Evolutionary conservation across 2,888 invertebrate species (phyloP).

Genomic region (Parnassius apollo): DNA sequence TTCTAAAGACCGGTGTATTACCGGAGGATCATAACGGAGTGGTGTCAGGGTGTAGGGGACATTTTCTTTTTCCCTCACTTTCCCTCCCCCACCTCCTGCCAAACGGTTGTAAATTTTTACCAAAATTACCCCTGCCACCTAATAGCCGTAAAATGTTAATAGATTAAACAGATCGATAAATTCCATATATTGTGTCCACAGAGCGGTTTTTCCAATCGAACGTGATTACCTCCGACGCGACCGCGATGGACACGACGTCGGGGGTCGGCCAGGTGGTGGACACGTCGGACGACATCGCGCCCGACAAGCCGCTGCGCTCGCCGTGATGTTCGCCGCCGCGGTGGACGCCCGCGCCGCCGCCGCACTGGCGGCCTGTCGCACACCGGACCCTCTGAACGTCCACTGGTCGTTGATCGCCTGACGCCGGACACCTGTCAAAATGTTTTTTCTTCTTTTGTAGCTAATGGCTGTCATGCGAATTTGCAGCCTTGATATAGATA

Average conservation of each 20-base stretch:
- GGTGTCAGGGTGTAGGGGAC: no score
- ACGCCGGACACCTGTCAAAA: not conserved
- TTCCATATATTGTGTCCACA: conserved; percentile 38
- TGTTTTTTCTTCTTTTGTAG: not conserved
- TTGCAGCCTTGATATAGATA: not conserved
- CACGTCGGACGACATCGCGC: conserved; percentile 61
- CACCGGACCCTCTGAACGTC: conserved; percentile 56
- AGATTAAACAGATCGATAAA: no score
- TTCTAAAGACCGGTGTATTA: no score
- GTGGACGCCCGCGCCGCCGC: conserved; percentile 73
- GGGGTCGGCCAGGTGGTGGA: conserved; percentile 56
- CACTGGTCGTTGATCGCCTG: not conserved
- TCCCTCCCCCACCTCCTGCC: no score
- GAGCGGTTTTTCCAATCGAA: conserved; percentile 84
- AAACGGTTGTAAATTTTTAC: no score
- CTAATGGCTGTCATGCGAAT: not conserved
- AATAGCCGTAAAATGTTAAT: no score
- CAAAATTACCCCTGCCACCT: no score
- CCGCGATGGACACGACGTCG: conserved; percentile 77
- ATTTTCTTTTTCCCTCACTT: no score
- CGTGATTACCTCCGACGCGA: conserved; percentile 79
- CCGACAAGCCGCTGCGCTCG: conserved; percentile 70
- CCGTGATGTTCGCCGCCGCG: conserved; percentile 61
- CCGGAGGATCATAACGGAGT: no score
- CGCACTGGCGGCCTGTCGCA: conserved; percentile 72